Evolutionary conservation across 2,888 invertebrate genomes (phyloP).

Genomic region (Euzetes globulus): DNA sequence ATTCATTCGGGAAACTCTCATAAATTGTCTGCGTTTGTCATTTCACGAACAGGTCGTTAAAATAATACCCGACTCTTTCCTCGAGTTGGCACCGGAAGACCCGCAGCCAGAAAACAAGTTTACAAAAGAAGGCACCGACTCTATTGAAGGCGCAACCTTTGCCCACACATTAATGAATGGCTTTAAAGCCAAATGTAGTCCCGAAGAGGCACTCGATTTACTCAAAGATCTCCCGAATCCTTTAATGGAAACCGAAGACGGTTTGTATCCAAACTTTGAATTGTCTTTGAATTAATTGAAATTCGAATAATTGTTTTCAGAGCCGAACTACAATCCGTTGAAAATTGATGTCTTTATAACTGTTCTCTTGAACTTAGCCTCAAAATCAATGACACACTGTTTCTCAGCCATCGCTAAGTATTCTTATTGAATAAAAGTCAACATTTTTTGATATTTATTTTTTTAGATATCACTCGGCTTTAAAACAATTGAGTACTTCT

Average conservation of each 20-base stretch:
- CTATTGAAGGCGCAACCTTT: constrained; percentile 47
- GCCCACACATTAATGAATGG: constrained; percentile 79
- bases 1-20: constrained; percentile 84
- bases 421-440: constrained; percentile 39
- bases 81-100: constrained; percentile 70
- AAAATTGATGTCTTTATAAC: constrained; percentile 97
- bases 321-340: constrained; percentile 60
- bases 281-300: constrained; percentile 13
- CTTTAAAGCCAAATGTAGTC: constrained; percentile 78
- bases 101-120: constrained; percentile 86
- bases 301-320: constrained; percentile 29
- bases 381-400: constrained; percentile 95
- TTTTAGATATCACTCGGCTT: constrained; percentile 49
- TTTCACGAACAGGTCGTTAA: constrained; percentile 89
- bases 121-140: constrained; percentile 68
- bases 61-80: constrained; percentile 80
- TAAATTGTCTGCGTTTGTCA: constrained; percentile 62
- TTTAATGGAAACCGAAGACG: constrained; percentile 40
- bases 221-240: constrained; percentile 79
- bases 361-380: constrained; percentile 81
- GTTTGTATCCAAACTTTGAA: background rate
- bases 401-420: constrained; percentile 97
- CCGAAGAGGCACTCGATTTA: constrained; percentile 79
- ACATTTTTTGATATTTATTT: background rate
- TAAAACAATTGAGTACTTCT: constrained; percentile 75